phyloP scores from a whole-genome alignment of 92 coral and sea anemone genomes.

The Porites divaricata region DNA sequence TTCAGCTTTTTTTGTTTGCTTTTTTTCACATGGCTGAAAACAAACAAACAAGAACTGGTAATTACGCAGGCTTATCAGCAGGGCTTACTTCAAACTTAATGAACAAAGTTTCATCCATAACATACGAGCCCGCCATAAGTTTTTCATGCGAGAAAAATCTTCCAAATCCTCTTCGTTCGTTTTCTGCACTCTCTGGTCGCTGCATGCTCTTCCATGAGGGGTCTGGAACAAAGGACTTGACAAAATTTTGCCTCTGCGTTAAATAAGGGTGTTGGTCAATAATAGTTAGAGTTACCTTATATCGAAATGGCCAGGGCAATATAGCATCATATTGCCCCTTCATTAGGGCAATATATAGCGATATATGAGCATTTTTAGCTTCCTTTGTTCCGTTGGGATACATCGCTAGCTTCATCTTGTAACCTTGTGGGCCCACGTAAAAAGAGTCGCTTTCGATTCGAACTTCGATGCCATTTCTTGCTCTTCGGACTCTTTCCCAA shows the following conservation, averaged over 20 bases:
- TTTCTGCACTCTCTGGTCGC: slow-evolving; percentile 31
- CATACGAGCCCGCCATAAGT: slow-evolving; percentile 28
- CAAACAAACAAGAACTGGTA: background rate
- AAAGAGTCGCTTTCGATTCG: slow-evolving; percentile 48
- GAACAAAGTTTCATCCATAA: slow-evolving; percentile 62
- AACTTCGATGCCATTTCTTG: slow-evolving; percentile 21
- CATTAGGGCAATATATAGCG: slow-evolving; percentile 52
- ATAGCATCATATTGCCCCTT: slow-evolving; percentile 61
- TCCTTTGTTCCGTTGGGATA: slow-evolving; percentile 49
- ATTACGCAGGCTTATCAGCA: background rate
- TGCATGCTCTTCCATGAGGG: slow-evolving; percentile 33
- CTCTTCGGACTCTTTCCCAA: slow-evolving; percentile 44
- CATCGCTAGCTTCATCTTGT: slow-evolving; percentile 46
- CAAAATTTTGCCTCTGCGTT: slow-evolving; percentile 48
- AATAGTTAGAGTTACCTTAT: slow-evolving; percentile 56
- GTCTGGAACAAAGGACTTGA: slow-evolving; percentile 44
- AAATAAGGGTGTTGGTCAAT: slow-evolving; percentile 53
- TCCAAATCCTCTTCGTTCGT: slow-evolving; percentile 39
- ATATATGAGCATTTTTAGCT: slow-evolving; percentile 40
- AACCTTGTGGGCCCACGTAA: slow-evolving; percentile 42
- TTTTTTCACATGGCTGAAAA: background rate
- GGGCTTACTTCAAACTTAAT: slow-evolving; percentile 56
- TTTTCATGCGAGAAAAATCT: slow-evolving; percentile 44
- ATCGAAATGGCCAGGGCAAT: slow-evolving; percentile 66
- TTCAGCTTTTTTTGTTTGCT: too few relatives aligned